Evolutionary conservation across 2,113 vertebrate species (phyloP).

Genomic region (Sus scrofa): DNA sequence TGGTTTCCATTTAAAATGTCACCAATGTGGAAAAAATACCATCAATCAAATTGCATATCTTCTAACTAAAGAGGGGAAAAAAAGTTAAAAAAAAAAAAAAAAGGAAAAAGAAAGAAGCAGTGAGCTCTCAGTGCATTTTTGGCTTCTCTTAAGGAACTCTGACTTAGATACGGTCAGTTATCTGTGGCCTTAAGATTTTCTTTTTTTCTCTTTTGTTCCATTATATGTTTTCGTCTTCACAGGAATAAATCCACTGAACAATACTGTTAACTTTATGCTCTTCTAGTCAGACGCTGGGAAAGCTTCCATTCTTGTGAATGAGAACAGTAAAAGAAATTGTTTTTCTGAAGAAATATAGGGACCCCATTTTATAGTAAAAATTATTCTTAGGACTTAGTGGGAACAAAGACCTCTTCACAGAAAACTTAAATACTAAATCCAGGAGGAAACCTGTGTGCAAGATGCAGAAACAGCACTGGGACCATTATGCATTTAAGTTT

Average conservation of each 20-base stretch:
- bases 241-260: neutral
- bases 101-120: neutral
- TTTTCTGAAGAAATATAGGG: conserved; percentile 53
- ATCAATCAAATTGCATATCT: conserved; percentile 66
- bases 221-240: neutral
- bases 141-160: conserved; percentile 58
- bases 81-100: neutral
- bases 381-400: conserved; percentile 30
- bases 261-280: neutral
- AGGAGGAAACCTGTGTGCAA: conserved; percentile 12
- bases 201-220: neutral
- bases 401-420: conserved; percentile 15
- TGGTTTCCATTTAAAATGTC: conserved; percentile 78
- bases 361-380: conserved; percentile 48
- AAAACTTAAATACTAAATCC: conserved; percentile 7
- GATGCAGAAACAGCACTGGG: neutral
- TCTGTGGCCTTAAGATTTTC: conserved; percentile 37
- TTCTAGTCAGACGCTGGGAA: neutral
- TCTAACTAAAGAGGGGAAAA: conserved; percentile 22
- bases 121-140: conserved; percentile 36
- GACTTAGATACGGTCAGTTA: neutral
- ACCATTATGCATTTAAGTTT: neutral
- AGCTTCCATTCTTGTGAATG: neutral
- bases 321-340: conserved; percentile 35
- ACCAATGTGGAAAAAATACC: conserved; percentile 56